Evolutionary conservation across 2,113 vertebrate genomes (phyloP), one percentile per base, ranked within the genome.

Genomic region (Callionymus lyra): DNA sequence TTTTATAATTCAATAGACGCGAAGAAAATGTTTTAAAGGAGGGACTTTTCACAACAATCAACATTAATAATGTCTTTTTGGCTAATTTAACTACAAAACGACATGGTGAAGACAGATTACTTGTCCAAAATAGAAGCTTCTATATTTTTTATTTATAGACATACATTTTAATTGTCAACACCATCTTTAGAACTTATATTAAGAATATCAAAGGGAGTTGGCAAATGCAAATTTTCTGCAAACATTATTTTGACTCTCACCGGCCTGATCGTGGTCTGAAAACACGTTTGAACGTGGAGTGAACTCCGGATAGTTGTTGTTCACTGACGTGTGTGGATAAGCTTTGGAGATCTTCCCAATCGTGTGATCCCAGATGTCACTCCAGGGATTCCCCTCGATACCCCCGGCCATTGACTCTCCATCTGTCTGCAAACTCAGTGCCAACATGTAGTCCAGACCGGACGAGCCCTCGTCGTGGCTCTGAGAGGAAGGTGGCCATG

Each of bases 361-460:
- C 11, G 68, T 72, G 35, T 68, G 64, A 43, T 79, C 77, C 84
- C 85, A 87, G 42, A 84, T 76, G 12, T 80, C 76, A 1, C 76
- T 75, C 81, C 81, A 84, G 44, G 76, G 19, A 6, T 68, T 79
- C 6, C 69, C 60, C 9, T 76, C 78, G 1, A 58, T 34, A 27
- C 61, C 72, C 43, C 63, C 63, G 17, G 79, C 60, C 14, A 70
- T 68, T 0, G 72, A 38, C 2, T 82, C 82, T n/a, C 72, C 74
- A 10, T 92, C 90, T 11, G 53, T 85, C 38, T 94, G 89, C 17
- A 94, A 79, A 72, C 91, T 95, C 5, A 94, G 86, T 49, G 92
- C 91, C 82, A 93, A 44, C 69, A 88, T 85, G 49, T 91, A 93
- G 76, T 95, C 91, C 55, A 93, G 76, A 34, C 86, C 79, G 1